Conservation (phyloP, 2,797 vertebrate species). For the Notolabrus celidotus region DNA sequence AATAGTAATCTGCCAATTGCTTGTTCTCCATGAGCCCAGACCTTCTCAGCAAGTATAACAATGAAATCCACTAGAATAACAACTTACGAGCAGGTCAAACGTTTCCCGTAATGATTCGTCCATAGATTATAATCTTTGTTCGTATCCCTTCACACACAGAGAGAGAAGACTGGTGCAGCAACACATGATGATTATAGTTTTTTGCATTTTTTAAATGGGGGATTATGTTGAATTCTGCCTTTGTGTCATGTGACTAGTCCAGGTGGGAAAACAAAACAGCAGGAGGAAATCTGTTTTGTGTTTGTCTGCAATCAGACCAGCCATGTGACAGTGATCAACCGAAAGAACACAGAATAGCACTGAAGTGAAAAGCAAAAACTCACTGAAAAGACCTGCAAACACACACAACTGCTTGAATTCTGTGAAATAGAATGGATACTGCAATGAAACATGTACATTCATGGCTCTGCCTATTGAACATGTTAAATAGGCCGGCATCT, state of each 20-base stretch:
- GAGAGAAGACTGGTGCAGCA: background rate
- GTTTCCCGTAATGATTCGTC: background rate
- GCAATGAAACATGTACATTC: background rate
- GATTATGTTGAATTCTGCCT: background rate
- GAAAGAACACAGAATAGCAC: background rate
- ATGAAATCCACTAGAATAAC: conserved; percentile 4
- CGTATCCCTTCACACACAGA: no score
- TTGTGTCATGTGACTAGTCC: no score
- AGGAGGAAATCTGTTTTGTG: background rate
- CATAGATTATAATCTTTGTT: no score
- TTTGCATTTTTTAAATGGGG: background rate
- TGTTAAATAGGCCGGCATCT: background rate
- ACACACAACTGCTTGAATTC: background rate
- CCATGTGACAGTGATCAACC: background rate
- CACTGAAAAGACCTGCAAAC: background rate
- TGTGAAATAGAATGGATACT: background rate
- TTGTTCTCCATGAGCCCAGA: background rate
- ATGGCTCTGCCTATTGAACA: no score
- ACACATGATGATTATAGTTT: background rate
- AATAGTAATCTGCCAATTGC: background rate
- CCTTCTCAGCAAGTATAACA: background rate
- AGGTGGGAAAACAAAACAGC: background rate
- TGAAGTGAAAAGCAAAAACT: background rate
- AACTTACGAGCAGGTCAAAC: background rate
- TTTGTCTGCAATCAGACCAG: background rate